Evolutionary conservation across 1,140 invertebrate species (phyloP), one percentile per base, ranked within the genome.

Genomic region (Panagrolaimus sp.): DNA sequence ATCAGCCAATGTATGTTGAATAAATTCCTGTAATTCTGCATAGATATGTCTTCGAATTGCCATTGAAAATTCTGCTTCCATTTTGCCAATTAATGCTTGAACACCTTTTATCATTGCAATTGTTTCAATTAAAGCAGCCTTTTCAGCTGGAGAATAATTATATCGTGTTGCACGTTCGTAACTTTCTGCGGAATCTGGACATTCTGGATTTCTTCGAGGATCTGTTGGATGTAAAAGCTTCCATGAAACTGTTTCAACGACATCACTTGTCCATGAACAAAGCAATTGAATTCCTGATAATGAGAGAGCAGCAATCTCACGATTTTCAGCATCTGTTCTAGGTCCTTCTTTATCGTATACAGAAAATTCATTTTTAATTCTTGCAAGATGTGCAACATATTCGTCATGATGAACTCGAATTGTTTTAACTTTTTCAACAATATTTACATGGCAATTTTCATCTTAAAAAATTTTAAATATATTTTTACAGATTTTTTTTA

Each of bases 71-170:
- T 96, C 92, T 0, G 92, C 93, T 86, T 98, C 96, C 89, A 98
- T 97, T 61, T 94, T 87, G 5, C 92, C 90, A 91, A 99, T 94
- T 47, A 98, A 85, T 43, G 96, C 91, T 85, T 99, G 96, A 9
- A 99, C 87, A 1, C 95, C 94, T 86, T 98, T 99, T 74, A 98
- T 96, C 94, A 98, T 98, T 0, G 95, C 93, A 75, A 98, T 96
- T 0, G 84, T 74, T 78, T 84, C 72, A 74, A 99, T 96, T 46
- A 99, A 85, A 7, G 94, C 94, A 86, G 95, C 95, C 84, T 98
- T 98, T 86, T 99, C 96, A 80, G 95, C 92, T 27, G 91, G 90
- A 9, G 90, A 91, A 83, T 98, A 99, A 85, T 99, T 99, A 85
- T 98, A 98, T 23, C 93, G 88, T 0, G 95, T 98, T 0, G 95